phyloP scores from a whole-genome alignment of 2,797 vertebrate species.

The Cossypha heuglini region DNA sequence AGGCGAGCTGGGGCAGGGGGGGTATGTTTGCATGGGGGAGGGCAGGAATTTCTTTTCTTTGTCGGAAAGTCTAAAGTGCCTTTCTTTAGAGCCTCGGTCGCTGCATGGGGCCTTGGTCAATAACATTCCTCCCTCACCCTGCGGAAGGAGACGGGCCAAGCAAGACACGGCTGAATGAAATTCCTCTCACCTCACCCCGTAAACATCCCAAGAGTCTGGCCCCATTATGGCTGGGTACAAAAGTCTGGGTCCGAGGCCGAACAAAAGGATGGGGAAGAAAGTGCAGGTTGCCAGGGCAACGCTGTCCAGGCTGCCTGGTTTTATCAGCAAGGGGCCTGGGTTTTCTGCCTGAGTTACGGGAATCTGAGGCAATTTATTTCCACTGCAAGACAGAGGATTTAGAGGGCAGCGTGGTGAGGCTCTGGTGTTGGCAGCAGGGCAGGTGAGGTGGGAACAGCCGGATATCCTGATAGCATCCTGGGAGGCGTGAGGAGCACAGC shows the following conservation, averaged over 20 bases:
- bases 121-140: constrained; percentile 62
- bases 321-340: constrained; percentile 77
- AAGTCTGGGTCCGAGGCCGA: constrained; percentile 74
- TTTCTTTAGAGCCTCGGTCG: constrained; percentile 53
- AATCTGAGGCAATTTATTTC: constrained; percentile 75
- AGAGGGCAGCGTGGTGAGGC: not conserved
- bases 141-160: constrained; percentile 63
- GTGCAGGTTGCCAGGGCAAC: constrained; percentile 78
- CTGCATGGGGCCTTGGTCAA: constrained; percentile 70
- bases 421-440: not conserved
- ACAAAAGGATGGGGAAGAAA: constrained; percentile 80
- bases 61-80: constrained; percentile 47
- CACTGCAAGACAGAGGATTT: constrained; percentile 43
- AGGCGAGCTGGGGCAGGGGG: not conserved
- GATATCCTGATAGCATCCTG: not conserved
- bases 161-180: constrained; percentile 60
- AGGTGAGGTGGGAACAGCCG: not conserved
- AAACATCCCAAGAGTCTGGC: constrained; percentile 69
- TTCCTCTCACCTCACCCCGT: constrained; percentile 67
- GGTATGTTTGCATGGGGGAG: constrained; percentile 46
- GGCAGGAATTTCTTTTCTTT: constrained; percentile 63
- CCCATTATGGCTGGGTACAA: constrained; percentile 76
- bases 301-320: constrained; percentile 72
- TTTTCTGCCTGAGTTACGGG: constrained; percentile 74
- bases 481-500: fast-evolving